Evolutionary conservation across 1,140 invertebrate species (phyloP).

Genomic region (Leucophenga varia): DNA sequence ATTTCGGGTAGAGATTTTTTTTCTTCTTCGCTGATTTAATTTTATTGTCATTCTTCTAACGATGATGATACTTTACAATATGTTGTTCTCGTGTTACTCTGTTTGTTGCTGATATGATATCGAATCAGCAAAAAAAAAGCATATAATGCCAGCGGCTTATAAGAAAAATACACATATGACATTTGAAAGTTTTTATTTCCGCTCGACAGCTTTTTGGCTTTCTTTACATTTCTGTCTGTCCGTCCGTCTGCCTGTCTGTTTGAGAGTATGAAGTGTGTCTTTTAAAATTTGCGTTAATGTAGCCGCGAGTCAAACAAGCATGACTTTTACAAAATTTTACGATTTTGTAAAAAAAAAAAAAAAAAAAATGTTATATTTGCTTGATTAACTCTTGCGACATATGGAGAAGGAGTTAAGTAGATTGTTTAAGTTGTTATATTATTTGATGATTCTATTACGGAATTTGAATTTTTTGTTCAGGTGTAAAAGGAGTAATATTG

Average conservation of each 20-base stretch:
- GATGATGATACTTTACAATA: constrained; percentile 26
- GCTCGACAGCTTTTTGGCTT: not conserved
- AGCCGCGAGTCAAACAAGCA: constrained; percentile 22
- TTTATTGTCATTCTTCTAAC: constrained; percentile 24
- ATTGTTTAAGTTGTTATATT: constrained; percentile 11
- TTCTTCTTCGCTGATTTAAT: constrained; percentile 20
- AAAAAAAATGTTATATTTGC: constrained; percentile 32
- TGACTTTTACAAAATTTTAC: constrained; percentile 32
- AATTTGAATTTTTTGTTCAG: too few relatives aligned
- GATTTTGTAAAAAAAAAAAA: too few relatives aligned
- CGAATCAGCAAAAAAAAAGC: too few relatives aligned
- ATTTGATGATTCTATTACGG: not conserved
- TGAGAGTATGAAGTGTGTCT: too few relatives aligned
- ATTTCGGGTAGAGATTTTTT: constrained; percentile 20
- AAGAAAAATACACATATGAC: too few relatives aligned
- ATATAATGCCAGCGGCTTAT: too few relatives aligned
- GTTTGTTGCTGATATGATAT: too few relatives aligned
- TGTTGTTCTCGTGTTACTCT: constrained; percentile 10
- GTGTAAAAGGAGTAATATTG: too few relatives aligned
- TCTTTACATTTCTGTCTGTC: too few relatives aligned
- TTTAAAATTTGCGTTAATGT: constrained; percentile 2
- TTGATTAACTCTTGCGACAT: constrained; percentile 31
- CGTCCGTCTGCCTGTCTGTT: too few relatives aligned
- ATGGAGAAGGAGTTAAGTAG: constrained; percentile 4
- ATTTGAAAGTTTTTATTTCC: constrained; percentile 23